Percentiles rank a stretch among this genome's conserved stretches.
These are phyloP conservation scores for Leuciscus idus DNA, from an alignment of 2,113 vertebrate genomes.

Conservation along the genomic window DNA sequence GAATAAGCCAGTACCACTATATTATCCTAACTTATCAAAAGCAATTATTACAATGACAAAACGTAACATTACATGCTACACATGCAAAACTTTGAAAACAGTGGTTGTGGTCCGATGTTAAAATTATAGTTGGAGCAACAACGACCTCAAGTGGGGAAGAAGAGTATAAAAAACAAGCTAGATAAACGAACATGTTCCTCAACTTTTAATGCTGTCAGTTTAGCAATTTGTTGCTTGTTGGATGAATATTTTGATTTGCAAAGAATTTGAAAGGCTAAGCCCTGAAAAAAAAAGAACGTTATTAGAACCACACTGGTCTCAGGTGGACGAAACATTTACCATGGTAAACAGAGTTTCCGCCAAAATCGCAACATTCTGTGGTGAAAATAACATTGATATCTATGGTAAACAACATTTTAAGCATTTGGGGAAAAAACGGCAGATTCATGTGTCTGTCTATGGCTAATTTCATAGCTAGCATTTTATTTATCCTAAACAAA, in stretches of 20 bases:
- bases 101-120: background rate
- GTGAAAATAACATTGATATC: background rate
- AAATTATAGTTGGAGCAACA: conserved; percentile 15
- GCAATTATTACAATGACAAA: background rate
- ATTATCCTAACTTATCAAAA: background rate
- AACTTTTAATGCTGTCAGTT: background rate
- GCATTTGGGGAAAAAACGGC: background rate
- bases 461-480: background rate
- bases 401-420: background rate
- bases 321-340: background rate
- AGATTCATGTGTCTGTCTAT: background rate
- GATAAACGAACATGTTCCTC: background rate
- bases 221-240: background rate
- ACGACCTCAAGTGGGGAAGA: conserved; percentile 47
- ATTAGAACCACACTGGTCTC: background rate
- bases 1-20: background rate
- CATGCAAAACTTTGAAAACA: background rate
- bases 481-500: background rate
- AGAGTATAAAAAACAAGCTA: background rate
- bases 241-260: background rate
- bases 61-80: background rate
- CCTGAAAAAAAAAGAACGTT: too few relatives aligned
- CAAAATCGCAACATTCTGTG: background rate
- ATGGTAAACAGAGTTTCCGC: background rate
- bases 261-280: too few relatives aligned